Evolutionary conservation across 2,113 vertebrate genomes (phyloP), one percentile per base, ranked within the genome.

Genomic region (Oreochromis aureus): DNA sequence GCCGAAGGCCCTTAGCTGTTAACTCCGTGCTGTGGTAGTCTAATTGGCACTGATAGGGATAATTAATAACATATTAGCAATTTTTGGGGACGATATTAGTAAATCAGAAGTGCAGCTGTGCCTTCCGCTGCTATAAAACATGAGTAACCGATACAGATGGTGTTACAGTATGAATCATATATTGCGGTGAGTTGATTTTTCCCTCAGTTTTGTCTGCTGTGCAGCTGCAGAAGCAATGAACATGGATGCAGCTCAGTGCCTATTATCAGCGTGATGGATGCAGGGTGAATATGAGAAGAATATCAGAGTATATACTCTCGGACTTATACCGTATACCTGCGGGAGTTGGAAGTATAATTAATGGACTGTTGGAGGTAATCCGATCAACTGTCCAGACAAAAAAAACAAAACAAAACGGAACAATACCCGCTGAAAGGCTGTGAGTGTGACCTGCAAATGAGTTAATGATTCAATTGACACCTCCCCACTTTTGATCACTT

Each of bases 381-480:
- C 46, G 41, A 71, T 86, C 76, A 63, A 34, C 44, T 78, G 36
- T 81, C 41, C 89, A 94, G 89, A 90, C 91, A 6, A 63, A 63
- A 34, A 61, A 61, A 19, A 4, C 27, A 61, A 61, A 16, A 58
- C 11, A 56, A 24, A 27, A 11, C 83, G 91, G 84, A 90, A 87
- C 92, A 83, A 69, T 53, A 83, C 32, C 48, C 59, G 78, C 84
- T 80, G 82, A 73, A 84, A 81, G 86, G 27, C 48, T 18, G 89
- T 16, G 84, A 58, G 86, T 78, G 86, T 86, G 93, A n/a, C 54
- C 87, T 48, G 82, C 81, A 83, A 89, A 95, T 96, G 94, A 95
- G 92, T 86, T 86, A 84, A 94, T 96, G 94, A 96, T 96, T 95
- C 88, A 91, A 96, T 95, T 96, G 95, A 88, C 96, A 90, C 95